phyloP scores from a whole-genome alignment of 2,113 vertebrate genomes.

The Pseudorhombus dupliciocellatus region DNA sequence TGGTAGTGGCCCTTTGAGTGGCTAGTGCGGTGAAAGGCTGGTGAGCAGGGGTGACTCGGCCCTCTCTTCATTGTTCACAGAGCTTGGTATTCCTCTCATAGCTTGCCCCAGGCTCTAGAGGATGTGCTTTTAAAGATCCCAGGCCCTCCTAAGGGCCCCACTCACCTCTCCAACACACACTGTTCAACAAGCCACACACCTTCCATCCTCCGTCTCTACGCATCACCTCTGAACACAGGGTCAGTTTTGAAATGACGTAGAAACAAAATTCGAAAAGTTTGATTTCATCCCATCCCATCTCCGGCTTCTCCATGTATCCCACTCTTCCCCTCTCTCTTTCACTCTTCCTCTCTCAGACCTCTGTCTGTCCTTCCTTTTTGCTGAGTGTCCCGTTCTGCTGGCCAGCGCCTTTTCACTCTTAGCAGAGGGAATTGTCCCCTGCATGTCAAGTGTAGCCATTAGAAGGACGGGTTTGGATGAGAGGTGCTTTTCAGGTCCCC shows the following conservation, averaged over 20 bases:
- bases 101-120: constrained; percentile 72
- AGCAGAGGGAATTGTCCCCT: constrained; percentile 73
- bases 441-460: constrained; percentile 80
- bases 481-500: constrained; percentile 77
- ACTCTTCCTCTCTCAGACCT: constrained; percentile 49
- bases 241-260: not conserved
- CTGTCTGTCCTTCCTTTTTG: constrained; percentile 53
- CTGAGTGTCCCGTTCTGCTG: constrained; percentile 71
- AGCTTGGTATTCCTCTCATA: constrained; percentile 86
- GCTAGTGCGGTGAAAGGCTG: constrained; percentile 68
- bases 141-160: constrained; percentile 61
- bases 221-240: constrained; percentile 23
- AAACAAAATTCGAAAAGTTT: not conserved
- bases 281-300: constrained; percentile 16
- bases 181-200: constrained; percentile 41
- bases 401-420: constrained; percentile 78
- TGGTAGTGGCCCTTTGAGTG: constrained; percentile 67
- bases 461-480: constrained; percentile 75
- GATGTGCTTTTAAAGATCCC: constrained; percentile 77
- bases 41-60: constrained; percentile 76
- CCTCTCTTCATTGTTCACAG: constrained; percentile 78
- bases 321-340: constrained; percentile 43
- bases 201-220: constrained; percentile 23
- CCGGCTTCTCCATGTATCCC: constrained; percentile 40
- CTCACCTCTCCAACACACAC: constrained; percentile 54